Base-by-base conservation (phyloP, 2,797 vertebrate species). In the Selene dorsalis region DNA sequence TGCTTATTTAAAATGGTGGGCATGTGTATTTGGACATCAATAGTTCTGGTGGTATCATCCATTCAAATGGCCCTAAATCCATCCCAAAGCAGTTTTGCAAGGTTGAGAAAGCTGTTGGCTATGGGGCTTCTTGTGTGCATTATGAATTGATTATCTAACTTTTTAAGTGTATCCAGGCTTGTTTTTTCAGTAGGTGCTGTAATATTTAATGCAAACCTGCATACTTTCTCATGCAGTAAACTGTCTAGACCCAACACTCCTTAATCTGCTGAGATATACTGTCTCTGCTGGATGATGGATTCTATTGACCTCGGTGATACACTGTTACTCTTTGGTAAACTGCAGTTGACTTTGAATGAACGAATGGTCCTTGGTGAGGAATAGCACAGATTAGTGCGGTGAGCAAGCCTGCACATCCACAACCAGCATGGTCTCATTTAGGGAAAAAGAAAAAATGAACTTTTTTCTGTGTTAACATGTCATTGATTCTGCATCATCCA, bases 1-100 rank as follows among this genome's bases (percentile, higher is more conserved):
- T 22, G 35, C 47, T 75, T 26, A 69, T 71, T 85, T 71, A 66
- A 81, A 68, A 83, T 66, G 45, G 30, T 63, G 4, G 26, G 61
- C 57, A 73, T 68, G 55, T 66, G 50, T 53, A n/a, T 52, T 50
- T 75, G 68, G 59, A 79, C 56, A 69, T 80, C n/a, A 38, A 78
- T 66, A 48, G 18, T 1, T 17, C 64, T n/a, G 53, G 22, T 57
- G 28, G 35, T 68, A 57, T 80, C 71, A 75, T 80, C 70, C 53
- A 78, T 84, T 77, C 59, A 62, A 81, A 79, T 75, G 43, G 4
- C 28, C 47, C 24, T 45, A 57, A 74, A 83, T 77, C 52, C 69
- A 68, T 26, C 39, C 10, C n/a, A 72, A 53, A 74, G 73, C 22
- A 72, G 43, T 30, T 68, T 38, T 22, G 35, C n/a, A 75, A 69